Percentiles rank a stretch among this genome's conserved stretches.
Conservation (phyloP, 2,888 invertebrate genomes). For the Selenia dentaria region DNA sequence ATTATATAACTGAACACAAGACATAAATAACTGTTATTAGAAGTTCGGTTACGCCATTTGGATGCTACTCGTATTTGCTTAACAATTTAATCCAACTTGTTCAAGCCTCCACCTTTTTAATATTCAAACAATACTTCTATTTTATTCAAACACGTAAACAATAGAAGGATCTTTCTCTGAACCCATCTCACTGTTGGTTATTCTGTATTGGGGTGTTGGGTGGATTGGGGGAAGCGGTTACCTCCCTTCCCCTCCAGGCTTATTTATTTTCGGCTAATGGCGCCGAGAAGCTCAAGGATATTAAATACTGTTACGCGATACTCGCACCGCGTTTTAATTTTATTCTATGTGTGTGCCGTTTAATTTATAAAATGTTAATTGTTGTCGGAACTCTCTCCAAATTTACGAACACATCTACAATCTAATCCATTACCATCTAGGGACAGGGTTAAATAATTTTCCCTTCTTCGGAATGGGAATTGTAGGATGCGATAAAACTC, state of each 20-base stretch:
- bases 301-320: constrained; percentile 66
- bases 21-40: no score
- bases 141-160: background rate
- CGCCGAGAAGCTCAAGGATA: constrained; percentile 67
- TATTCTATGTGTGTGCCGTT: constrained; percentile 33
- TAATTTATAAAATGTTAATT: constrained; percentile 1
- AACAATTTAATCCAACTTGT: no score
- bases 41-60: no score
- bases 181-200: background rate
- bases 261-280: constrained; percentile 76
- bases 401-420: no score
- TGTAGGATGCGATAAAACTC: no score
- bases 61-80: background rate
- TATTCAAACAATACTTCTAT: background rate
- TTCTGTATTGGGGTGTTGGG: constrained; percentile 4
- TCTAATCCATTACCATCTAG: no score
- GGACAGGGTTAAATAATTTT: no score
- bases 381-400: background rate
- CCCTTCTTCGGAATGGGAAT: no score
- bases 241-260: constrained; percentile 62
- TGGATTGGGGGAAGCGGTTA: constrained; percentile 49
- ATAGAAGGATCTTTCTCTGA: constrained; percentile 12
- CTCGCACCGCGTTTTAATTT: constrained; percentile 56
- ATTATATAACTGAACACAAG: no score
- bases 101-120: no score